Conservation (phyloP, 2,113 vertebrate genomes). For the Rhinolophus sinicus region DNA sequence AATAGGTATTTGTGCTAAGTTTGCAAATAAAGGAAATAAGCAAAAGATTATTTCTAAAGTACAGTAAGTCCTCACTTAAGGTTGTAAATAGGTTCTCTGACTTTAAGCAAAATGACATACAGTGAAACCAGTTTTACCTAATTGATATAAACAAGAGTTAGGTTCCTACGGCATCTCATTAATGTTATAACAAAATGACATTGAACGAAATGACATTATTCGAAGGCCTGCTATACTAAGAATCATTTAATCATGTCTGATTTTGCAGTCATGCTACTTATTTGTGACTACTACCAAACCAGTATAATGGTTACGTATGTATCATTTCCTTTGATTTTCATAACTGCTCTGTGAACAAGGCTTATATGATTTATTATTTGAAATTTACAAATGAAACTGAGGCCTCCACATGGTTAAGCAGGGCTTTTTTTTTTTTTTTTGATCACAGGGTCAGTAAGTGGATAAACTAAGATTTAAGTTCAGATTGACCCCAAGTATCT, state of each 20-base stretch:
- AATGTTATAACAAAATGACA: not conserved
- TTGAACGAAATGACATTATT: not conserved
- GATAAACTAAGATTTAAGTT: slow-evolving; percentile 18
- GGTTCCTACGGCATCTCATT: not conserved
- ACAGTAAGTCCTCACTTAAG: not conserved
- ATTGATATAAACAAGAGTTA: not conserved
- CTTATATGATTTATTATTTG: not conserved
- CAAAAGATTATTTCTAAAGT: not conserved
- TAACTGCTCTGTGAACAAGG: not conserved
- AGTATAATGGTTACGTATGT: not conserved
- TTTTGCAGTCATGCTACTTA: not conserved
- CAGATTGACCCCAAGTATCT: not conserved
- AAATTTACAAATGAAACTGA: not conserved
- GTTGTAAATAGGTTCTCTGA: not conserved
- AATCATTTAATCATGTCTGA: not conserved
- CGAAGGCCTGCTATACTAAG: not conserved
- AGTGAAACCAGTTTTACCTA: not conserved
- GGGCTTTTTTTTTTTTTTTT: slow-evolving; percentile 1
- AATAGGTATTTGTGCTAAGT: not conserved
- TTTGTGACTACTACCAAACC: not conserved
- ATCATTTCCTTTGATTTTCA: not conserved
- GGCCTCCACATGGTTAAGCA: not conserved
- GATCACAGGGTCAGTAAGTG: not conserved
- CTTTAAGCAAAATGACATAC: not conserved
- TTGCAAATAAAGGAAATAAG: slow-evolving; percentile 37